Evolutionary conservation across 2,113 vertebrate genomes (phyloP), one percentile per base, ranked within the genome.

Genomic region (Platysteira castanea): DNA sequence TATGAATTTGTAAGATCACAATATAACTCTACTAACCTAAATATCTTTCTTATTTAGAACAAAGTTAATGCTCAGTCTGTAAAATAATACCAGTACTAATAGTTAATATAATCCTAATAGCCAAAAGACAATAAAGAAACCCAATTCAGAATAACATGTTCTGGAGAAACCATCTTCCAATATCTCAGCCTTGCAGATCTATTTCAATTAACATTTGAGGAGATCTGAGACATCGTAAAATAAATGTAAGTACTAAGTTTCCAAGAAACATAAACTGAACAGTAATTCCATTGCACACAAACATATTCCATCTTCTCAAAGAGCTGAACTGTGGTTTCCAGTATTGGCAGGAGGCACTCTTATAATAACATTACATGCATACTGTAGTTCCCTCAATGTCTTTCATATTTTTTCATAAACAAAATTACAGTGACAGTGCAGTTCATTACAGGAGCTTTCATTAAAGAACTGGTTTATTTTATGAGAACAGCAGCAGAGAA

Each of bases 341-440:
- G 47, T 68, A 83, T 87, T 96, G 95, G 96, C 96, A 96, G 90
- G 89, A 94, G 86, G 90, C 76, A 71, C 64, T 94, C 80, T 81
- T 87, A 81, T 96, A 96, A 97, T 96, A 93, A 96, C 89, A 95
- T 97, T 95, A 92, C 78, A 92, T 3, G 4, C 86, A 93, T 77
- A 92, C 92, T 88, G 87, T 70, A 88, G 78, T 80, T 95, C 76
- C 80, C 96, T 81, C 93, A 88, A 94, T 92, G 73, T 67, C 90
- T 92, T 86, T 93, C 90, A 96, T 96, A 95, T 92, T 94, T 97
- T 96, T 94, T 96, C 92, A 96, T 93, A 96, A 96, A 96, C 92
- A 95, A 96, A 96, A 96, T 95, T 84, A 70, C 59, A 93, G 75
- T 97, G 74, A 82, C 86, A 96, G 77, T 30, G 77, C 54, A 91